These are phyloP conservation scores for Aleadryas rufinucha DNA, from an alignment of 2,113 vertebrate genomes.

Conservation along the genomic window DNA sequence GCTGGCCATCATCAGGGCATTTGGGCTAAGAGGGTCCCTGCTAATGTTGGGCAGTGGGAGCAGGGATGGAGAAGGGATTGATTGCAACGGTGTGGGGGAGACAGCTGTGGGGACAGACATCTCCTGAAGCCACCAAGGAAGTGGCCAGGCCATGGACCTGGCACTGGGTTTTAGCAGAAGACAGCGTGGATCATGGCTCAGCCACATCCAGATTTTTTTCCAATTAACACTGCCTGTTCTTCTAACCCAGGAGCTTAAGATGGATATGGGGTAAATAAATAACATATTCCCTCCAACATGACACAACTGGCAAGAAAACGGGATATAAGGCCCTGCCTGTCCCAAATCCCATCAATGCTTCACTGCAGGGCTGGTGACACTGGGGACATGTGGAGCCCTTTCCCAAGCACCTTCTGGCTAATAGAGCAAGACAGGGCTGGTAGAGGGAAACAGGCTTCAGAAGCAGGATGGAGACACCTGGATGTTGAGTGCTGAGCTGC, in stretches of 20 bases:
- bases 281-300: neutral
- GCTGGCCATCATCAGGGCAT: fast-evolving
- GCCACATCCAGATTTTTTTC: neutral
- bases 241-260: neutral
- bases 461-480: neutral
- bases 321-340: neutral
- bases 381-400: neutral
- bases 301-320: neutral
- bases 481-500: neutral
- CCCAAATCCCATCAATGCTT: neutral
- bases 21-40: neutral
- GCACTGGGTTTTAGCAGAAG: neutral
- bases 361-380: neutral
- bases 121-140: neutral
- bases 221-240: neutral
- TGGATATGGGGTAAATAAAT: neutral
- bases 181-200: neutral
- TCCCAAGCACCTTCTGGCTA: neutral
- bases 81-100: neutral
- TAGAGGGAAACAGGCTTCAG: neutral
- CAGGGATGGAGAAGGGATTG: neutral
- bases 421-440: neutral
- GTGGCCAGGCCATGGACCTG: neutral
- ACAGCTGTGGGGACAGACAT: neutral
- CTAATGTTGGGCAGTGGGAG: fast-evolving